Evolutionary conservation across 2,113 vertebrate genomes (phyloP), one percentile per base, ranked within the genome.

Genomic region (Paradoxurus hermaphroditus): DNA sequence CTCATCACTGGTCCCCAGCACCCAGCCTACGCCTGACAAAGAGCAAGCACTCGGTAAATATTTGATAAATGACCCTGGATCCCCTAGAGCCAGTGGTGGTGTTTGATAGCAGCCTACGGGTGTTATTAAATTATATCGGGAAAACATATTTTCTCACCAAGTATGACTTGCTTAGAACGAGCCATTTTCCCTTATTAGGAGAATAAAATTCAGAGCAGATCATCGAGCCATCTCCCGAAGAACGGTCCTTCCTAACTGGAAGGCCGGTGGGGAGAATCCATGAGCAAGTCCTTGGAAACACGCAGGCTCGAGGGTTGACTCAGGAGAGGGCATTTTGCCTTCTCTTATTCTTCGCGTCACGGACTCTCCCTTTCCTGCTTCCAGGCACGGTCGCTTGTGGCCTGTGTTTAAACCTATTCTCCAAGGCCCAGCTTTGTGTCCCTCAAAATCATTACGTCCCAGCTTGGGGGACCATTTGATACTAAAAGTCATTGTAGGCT

Each of bases 401-500:
- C 29, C 41, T 63, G 19, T 36, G 19, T 73, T 91, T 73, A 93
- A 44, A 72, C 19, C 70, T 27, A 27, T 86, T 85, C 46, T n/a
- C 84, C 70, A 11, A 16, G 91, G 83, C 44, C 27, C 68, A 78
- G 82, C 25, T 68, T 79, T 16, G 18, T 36, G 49, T 39, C 72
- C 86, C 87, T 95, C 79, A 78, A 90, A 85, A 88, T 94, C 70
- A 65, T 65, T 86, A 46, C 18, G 51, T 79, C 63, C 75, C 21
- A 11, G 77, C 51, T 94, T 94, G 88, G 51, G 49, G 90, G 96
- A 86, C 49, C 59, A 91, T 93, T 95, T 67, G 92, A 67, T 87
- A 63, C 39, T 34, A 77, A 93, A 95, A 94, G 79, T 92, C 95
- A 97, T 96, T 95, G 79, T 34, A 95, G 72, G 90, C 67, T 75